Evolutionary conservation across 2,113 vertebrate genomes (phyloP).

Genomic region (Cololabis saira): DNA sequence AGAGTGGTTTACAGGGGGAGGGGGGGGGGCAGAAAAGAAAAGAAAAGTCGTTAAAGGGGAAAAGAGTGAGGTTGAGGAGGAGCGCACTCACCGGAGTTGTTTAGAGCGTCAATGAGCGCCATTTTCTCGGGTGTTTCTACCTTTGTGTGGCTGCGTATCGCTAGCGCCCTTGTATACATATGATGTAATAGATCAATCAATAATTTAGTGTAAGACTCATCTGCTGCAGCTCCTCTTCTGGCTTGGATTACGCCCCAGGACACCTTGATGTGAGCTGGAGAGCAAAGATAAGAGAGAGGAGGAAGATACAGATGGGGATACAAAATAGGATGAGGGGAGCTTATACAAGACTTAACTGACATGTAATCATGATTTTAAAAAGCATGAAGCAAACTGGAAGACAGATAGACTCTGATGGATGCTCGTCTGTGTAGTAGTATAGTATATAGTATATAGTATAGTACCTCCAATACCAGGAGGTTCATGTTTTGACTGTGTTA

Average conservation of each 20-base stretch:
- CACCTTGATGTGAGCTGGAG: constrained; percentile 52
- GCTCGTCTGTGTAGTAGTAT: no score
- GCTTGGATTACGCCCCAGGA: constrained; percentile 56
- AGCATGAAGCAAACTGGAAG: not conserved
- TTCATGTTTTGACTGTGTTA: no score
- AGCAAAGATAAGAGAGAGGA: constrained; percentile 13
- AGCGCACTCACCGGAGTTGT: not conserved
- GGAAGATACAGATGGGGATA: constrained; percentile 17
- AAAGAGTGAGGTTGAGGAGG: constrained; percentile 16
- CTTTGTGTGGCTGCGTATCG: constrained; percentile 29
- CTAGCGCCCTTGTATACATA: constrained; percentile 36
- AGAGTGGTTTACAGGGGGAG: constrained; percentile 26
- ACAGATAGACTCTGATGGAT: not conserved
- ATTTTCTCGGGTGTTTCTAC: constrained; percentile 16
- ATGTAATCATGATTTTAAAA: constrained; percentile 1
- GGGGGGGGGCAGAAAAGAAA: not conserved
- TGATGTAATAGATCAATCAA: constrained; percentile 72
- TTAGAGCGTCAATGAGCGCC: constrained; percentile 3
- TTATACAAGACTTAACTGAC: not conserved
- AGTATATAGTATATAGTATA: no score
- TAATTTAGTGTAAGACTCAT: constrained; percentile 70
- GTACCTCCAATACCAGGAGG: no score
- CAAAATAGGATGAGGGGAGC: constrained; percentile 19
- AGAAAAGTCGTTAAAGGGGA: constrained; percentile 8
- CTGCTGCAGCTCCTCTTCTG: constrained; percentile 52